These are phyloP conservation scores for Ophiothrix spiculata DNA, from an alignment of 35 echinoderm and acorn worm species.

Conservation along the genomic window DNA sequence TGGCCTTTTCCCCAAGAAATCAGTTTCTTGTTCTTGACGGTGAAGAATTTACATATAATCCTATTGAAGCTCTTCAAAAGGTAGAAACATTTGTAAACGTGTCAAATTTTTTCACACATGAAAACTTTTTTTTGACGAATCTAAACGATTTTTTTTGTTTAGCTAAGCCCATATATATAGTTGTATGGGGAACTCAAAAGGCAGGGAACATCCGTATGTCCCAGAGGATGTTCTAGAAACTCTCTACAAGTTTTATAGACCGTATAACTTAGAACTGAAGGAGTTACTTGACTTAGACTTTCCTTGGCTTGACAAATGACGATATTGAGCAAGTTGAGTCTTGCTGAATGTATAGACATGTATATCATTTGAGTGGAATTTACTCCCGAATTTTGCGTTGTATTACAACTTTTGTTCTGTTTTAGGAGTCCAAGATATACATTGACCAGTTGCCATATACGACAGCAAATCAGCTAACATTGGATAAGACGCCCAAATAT, in stretches of 20 bases:
- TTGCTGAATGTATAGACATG: too few relatives aligned
- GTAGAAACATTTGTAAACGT: constrained; percentile 70
- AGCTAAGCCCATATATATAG: constrained; percentile 10
- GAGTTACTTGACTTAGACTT: too few relatives aligned
- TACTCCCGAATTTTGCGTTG: too few relatives aligned
- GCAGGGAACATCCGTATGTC: constrained; percentile 55
- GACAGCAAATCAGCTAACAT: constrained; percentile 19
- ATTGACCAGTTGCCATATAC: constrained; percentile 23
- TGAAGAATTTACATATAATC: constrained; percentile 40
- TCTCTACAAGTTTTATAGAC: constrained; percentile 53
- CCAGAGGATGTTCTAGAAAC: constrained; percentile 28
- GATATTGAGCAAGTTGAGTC: too few relatives aligned
- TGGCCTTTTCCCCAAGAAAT: constrained; percentile 43
- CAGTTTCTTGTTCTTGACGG: constrained; percentile 70
- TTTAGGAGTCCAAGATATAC: too few relatives aligned
- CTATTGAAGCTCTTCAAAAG: constrained; percentile 20
- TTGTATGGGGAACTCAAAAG: constrained; percentile 52
- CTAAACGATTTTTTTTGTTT: constrained; percentile 78
- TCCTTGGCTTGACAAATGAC: too few relatives aligned
- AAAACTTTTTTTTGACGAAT: constrained; percentile 57
- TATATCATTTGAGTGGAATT: too few relatives aligned
- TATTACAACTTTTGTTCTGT: too few relatives aligned
- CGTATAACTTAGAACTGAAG: constrained; percentile 60
- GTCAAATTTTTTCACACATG: constrained; percentile 31
- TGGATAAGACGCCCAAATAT: constrained; percentile 56